Evolutionary conservation across 2,888 invertebrate genomes (phyloP).

Genomic region (Fragum sueziense): DNA sequence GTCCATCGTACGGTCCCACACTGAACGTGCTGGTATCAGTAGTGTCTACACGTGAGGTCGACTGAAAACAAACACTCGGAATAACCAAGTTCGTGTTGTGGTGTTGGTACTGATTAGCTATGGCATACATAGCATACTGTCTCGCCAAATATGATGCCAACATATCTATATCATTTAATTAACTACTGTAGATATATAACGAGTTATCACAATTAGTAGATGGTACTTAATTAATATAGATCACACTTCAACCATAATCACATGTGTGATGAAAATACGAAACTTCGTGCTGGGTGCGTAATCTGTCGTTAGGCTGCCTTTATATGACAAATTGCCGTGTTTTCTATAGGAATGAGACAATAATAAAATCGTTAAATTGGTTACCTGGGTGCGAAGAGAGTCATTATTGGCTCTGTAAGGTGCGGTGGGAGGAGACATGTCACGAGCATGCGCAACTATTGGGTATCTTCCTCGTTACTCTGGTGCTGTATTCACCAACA

Average conservation of each 20-base stretch:
- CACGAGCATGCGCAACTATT: slow-evolving; percentile 6
- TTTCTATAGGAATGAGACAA: slow-evolving; percentile 20
- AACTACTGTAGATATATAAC: not conserved
- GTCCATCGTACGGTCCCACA: not conserved
- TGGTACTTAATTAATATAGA: not conserved
- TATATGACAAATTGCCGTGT: slow-evolving; percentile 4
- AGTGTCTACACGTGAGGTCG: not conserved
- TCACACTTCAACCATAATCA: not conserved
- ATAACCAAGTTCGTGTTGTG: slow-evolving; percentile 14
- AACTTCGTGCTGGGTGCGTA: not conserved
- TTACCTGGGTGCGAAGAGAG: slow-evolving; percentile 13
- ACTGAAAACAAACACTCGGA: slow-evolving; percentile 24
- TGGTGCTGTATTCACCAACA: no score
- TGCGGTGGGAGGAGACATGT: not conserved
- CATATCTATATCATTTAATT: slow-evolving; percentile 32
- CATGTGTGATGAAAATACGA: not conserved
- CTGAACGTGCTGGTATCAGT: not conserved
- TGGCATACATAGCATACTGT: slow-evolving; percentile 49
- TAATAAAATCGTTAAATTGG: slow-evolving; percentile 34
- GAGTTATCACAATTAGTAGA: not conserved
- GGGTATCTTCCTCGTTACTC: not conserved
- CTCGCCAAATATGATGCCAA: slow-evolving; percentile 49
- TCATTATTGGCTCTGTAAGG: not conserved
- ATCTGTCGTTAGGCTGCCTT: not conserved
- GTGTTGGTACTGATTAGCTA: slow-evolving; percentile 37